These are phyloP conservation scores for Agrotis exclamationis DNA, from an alignment of 2,888 invertebrate species.

Conservation along the genomic window DNA sequence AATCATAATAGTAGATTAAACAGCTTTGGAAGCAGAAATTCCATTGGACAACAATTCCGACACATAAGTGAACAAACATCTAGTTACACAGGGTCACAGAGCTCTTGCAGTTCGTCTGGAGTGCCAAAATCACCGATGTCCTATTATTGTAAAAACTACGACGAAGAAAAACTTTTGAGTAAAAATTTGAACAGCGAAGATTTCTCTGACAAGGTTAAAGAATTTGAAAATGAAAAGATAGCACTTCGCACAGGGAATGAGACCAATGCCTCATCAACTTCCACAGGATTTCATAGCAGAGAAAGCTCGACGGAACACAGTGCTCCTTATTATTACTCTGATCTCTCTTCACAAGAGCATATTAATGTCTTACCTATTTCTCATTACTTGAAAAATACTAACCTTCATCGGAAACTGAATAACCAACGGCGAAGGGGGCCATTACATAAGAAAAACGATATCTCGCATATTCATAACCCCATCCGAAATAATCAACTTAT, in stretches of 20 bases:
- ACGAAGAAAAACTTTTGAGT: constrained; percentile 80
- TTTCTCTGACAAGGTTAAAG: constrained; percentile 86
- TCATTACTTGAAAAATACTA: constrained; percentile 88
- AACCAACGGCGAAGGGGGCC: constrained; percentile 94
- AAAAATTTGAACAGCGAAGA: constrained; percentile 87
- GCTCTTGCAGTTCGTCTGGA: constrained; percentile 82
- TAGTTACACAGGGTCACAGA: constrained; percentile 81
- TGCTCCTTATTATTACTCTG: constrained; percentile 97
- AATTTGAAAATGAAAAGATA: constrained; percentile 86
- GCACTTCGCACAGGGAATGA: constrained; percentile 77
- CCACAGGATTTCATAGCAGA: constrained; percentile 91
- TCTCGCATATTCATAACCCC: constrained; percentile 94
- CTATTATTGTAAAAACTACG: constrained; percentile 87
- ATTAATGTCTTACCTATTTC: constrained; percentile 86
- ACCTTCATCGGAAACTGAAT: constrained; percentile 92
- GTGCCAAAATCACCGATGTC: constrained; percentile 85
- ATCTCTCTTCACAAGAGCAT: constrained; percentile 91
- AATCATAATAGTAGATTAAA: constrained; percentile 69
- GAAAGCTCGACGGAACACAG: constrained; percentile 93
- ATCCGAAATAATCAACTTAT: constrained; percentile 88
- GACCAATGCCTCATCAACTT: constrained; percentile 80
- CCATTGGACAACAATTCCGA: constrained; percentile 69
- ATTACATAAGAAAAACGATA: constrained; percentile 92
- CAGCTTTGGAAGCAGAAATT: constrained; percentile 66
- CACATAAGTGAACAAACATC: constrained; percentile 77